phyloP scores from a whole-genome alignment of 2,113 vertebrate species.

The Gavialis gangeticus region DNA sequence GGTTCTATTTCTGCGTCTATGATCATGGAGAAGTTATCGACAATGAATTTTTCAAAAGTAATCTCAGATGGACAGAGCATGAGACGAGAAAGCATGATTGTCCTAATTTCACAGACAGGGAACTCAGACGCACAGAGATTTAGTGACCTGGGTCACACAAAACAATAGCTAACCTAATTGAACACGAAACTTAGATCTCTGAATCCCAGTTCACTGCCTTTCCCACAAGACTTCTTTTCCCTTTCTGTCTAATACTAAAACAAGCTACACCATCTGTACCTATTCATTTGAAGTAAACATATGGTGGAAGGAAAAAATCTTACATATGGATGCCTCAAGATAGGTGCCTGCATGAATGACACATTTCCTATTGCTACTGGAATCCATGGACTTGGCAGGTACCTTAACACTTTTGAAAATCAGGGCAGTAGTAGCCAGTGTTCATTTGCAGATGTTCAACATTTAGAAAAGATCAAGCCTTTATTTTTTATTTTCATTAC shows the following conservation, averaged over 20 bases:
- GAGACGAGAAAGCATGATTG: neutral
- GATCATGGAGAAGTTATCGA: neutral
- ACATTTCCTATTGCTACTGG: neutral
- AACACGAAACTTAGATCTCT: neutral
- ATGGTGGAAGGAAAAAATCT: neutral
- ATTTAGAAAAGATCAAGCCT: conserved; percentile 29
- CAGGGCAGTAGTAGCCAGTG: neutral
- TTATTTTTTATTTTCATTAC: neutral
- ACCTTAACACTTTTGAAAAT: conserved; percentile 8
- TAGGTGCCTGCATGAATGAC: conserved; percentile 30
- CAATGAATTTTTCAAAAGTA: neutral
- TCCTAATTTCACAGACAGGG: neutral
- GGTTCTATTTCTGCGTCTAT: conserved; percentile 7
- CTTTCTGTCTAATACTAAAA: conserved; percentile 6
- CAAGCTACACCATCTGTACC: conserved; percentile 1
- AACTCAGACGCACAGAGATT: neutral
- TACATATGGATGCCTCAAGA: conserved; percentile 9
- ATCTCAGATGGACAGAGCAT: neutral
- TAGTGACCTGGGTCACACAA: conserved; percentile 6
- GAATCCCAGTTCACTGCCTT: neutral
- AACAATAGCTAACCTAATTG: neutral
- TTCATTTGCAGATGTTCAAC: neutral
- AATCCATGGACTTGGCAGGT: neutral
- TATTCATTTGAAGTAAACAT: conserved; percentile 39
- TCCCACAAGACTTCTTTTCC: neutral